Evolutionary conservation across 2,888 invertebrate genomes (phyloP).

Genomic region (Cinara cedri): DNA sequence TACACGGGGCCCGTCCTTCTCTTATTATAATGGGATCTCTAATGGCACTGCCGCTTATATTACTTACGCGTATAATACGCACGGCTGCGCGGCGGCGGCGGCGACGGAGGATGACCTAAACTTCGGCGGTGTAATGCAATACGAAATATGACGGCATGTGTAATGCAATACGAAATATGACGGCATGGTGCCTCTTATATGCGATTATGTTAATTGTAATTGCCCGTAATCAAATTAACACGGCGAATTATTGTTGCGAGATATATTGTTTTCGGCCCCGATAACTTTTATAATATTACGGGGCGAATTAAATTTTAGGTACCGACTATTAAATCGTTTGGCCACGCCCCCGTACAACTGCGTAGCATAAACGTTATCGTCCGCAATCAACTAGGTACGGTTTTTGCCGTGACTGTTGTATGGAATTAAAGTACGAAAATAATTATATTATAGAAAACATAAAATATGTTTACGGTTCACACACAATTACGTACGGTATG

Average conservation of each 20-base stretch:
- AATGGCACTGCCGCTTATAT: conserved; percentile 21
- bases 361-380: too few relatives aligned
- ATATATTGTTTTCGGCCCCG: neutral
- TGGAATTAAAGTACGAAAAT: too few relatives aligned
- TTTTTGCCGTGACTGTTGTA: too few relatives aligned
- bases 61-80: too few relatives aligned
- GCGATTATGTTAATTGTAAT: conserved; percentile 51
- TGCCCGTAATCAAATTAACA: conserved; percentile 17
- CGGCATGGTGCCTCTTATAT: neutral
- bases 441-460: too few relatives aligned
- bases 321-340: too few relatives aligned
- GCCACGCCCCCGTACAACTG: too few relatives aligned
- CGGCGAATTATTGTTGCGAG: neutral
- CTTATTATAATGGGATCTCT: conserved; percentile 46
- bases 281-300: neutral
- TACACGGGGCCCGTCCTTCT: conserved; percentile 21
- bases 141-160: neutral
- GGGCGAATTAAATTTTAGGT: neutral
- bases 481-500: too few relatives aligned
- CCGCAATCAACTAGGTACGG: too few relatives aligned
- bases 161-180: too few relatives aligned
- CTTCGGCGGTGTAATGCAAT: neutral
- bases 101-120: conserved; percentile 46
- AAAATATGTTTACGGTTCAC: too few relatives aligned
- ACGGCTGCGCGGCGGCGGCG: too few relatives aligned